phyloP scores from a whole-genome alignment of 2,797 vertebrate species.

The Cuniculus paca region DNA sequence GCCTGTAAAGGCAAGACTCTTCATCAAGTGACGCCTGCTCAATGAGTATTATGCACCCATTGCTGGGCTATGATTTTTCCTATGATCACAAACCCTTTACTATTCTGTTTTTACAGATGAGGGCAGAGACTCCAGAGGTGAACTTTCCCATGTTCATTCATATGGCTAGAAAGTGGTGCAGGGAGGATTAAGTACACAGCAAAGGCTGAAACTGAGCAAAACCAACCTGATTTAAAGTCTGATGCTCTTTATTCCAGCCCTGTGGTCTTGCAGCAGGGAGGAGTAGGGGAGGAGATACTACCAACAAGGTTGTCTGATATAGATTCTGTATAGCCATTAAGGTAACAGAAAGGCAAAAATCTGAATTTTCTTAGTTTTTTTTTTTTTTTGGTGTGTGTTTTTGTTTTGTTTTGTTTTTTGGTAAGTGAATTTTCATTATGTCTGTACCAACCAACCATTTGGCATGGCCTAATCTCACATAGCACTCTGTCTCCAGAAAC shows the following conservation, averaged over 20 bases:
- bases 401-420: no score
- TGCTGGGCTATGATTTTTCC: background rate
- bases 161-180: background rate
- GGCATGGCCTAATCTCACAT: background rate
- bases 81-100: background rate
- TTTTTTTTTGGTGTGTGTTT: no score
- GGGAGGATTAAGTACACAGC: background rate
- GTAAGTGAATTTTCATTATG: constrained; percentile 2
- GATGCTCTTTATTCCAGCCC: background rate
- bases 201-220: constrained; percentile 41
- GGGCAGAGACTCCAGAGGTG: background rate
- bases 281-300: background rate
- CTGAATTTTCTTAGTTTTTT: background rate
- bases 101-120: background rate
- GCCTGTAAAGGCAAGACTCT: background rate
- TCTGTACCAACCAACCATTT: background rate
- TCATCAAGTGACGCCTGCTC: background rate
- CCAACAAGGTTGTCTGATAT: background rate
- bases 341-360: constrained; percentile 22
- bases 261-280: background rate
- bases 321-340: background rate
- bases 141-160: background rate
- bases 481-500: background rate
- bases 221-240: constrained; percentile 29
- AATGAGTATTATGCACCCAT: background rate